Evolutionary conservation across 2,797 vertebrate species (phyloP), one percentile per base, ranked within the genome.

Genomic region (Sebastes goodei): DNA sequence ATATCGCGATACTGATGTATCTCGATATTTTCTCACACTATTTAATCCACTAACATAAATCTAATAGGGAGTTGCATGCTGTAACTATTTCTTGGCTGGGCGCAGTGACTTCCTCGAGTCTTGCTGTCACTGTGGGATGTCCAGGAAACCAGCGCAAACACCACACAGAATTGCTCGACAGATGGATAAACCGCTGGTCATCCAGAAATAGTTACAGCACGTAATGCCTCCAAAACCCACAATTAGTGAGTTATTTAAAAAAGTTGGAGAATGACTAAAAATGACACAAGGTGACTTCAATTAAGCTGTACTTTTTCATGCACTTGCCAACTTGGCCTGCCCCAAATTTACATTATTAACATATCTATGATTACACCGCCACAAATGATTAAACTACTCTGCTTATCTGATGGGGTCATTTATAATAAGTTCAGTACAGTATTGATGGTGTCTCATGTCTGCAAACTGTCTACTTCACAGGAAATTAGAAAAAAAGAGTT

Each of bases 341-440:
- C 65, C 32, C 27, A 60, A 32, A 64, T 60, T 79, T 23, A 56
- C 32, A 65, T 55, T 49, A 75, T 75, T 76, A 73, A 29, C 69
- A 76, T 80, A 80, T 76, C 42, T 62, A 14, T 74, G 42, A 86
- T 86, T 69, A 61, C 21, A 14, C 52, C 25, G 7, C 7, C 30
- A 68, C 57, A 69, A 23, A 59, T 81, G 1, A 81, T 81, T 81
- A 78, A 86, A 77, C 32, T 33, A 17, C 12, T 27, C 2, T 71
- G 42, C 57, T 78, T 74, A 84, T 80, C 73, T 72, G 33, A 69
- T 14, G n/a, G 30, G 57, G 70, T 84, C 46, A 74, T 84, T 82
- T 62, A 56, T 73, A 52, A 81, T 62, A 7, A 55, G 49, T 76
- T 64, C 20, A 78, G 10, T 46, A 70, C 66, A 46, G 14, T 10